Conservation (phyloP, 2,797 vertebrate species). For the Aythya fuligula region DNA sequence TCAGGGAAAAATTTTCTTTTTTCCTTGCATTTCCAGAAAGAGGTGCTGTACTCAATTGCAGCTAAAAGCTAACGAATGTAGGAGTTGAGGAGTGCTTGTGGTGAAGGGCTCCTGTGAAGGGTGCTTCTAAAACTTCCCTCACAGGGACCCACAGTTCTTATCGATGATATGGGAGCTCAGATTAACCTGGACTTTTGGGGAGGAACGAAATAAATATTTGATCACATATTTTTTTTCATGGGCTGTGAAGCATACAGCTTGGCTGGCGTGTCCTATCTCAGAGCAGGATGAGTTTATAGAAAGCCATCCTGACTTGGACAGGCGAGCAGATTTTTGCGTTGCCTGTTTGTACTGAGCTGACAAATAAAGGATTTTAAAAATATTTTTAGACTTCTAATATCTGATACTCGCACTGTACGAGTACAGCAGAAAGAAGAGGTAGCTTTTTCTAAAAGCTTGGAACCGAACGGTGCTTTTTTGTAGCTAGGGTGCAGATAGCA, state of each 20-base stretch:
- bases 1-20: background rate
- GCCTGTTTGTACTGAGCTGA: background rate
- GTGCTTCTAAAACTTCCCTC: background rate
- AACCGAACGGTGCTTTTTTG: background rate
- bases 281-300: background rate
- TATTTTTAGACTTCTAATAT: background rate
- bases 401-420: background rate
- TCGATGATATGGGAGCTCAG: background rate
- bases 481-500: constrained; percentile 52
- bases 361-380: background rate
- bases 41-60: background rate
- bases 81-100: background rate
- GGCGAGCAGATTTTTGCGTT: background rate
- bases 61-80: background rate
- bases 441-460: constrained; percentile 4
- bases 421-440: background rate
- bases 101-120: background rate
- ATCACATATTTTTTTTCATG: background rate
- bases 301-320: background rate
- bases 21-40: background rate
- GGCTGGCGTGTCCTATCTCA: background rate
- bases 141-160: background rate
- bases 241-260: background rate
- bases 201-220: background rate
- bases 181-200: background rate